Percentiles rank a stretch among this genome's conserved stretches.
Evolutionary conservation across 2,113 vertebrate species (phyloP).

Genomic region (Rissa tridactyla): DNA sequence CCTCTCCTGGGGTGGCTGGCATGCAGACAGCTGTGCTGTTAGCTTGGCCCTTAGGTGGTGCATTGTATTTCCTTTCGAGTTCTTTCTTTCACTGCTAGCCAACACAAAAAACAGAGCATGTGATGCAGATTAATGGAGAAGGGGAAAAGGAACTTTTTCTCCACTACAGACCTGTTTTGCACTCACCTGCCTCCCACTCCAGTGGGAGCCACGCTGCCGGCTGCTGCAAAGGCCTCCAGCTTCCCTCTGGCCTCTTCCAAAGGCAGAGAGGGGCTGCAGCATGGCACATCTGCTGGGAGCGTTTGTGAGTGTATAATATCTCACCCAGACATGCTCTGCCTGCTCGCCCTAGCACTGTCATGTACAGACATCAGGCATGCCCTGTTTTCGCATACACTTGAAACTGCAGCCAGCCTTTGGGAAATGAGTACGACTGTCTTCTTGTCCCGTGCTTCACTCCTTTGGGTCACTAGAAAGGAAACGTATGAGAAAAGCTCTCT

Average conservation of each 20-base stretch:
- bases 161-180: background rate
- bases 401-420: background rate
- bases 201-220: background rate
- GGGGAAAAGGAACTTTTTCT: background rate
- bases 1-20: background rate
- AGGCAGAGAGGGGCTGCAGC: background rate
- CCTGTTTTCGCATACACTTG: accelerated
- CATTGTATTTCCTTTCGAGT: background rate
- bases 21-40: background rate
- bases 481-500: background rate
- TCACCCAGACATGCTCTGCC: background rate
- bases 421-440: background rate
- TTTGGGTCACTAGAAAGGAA: background rate
- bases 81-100: background rate
- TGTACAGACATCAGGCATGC: background rate
- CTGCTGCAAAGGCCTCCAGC: background rate
- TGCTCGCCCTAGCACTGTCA: background rate
- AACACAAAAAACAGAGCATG: background rate
- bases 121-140: background rate
- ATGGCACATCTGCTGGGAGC: background rate
- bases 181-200: background rate
- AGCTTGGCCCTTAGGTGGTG: too few relatives aligned
- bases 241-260: background rate
- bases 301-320: background rate
- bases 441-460: background rate